Base-by-base conservation (phyloP, 2,888 invertebrate genomes). In the Hyppa rectilinea region DNA sequence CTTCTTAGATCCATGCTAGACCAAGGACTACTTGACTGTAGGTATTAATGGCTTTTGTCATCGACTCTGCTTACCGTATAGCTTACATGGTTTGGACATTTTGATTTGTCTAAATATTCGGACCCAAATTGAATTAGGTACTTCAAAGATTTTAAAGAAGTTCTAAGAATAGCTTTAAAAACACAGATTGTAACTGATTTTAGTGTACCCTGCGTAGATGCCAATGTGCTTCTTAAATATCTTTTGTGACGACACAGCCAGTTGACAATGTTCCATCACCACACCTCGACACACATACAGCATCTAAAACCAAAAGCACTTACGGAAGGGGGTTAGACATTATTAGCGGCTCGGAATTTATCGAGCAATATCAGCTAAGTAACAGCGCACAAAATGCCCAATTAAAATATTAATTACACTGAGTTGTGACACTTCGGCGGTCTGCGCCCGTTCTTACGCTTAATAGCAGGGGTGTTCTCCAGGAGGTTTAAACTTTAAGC, bases 351-450 rank as follows among this genome's bases (percentile, higher is more conserved):
- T 86, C 89, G 86, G 92, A 94, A 94, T 94, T 94, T 94, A 94
- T 94, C 92, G 94, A 89, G 94, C 93, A 91, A 93, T 94, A 94
- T 95, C 94, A 93, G 92, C 92, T 90, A 88, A 92, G 93, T 93
- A 93, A 93, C 93, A 94, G 92, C 93, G 94, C 93, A 92, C 91
- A 91, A 94, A 95, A 94, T 94, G 93, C 93, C 94, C 95, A 95
- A 95, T 96, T 95, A 95, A 96, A 95, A 95, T 95, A 95, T 95
- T 96, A 96, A 96, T 95, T 96, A 94, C 95, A 92, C 90, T 92
- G 92, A 93, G 93, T 92, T 93, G 92, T 91, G 93, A 92, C 92
- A 92, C 91, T 92, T 91, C 85, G 89, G 88, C 90, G 92, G 90
- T 88, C 88, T 87, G 85, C 82, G 87, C 87, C 81, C 88, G 85